These are phyloP conservation scores for Rattus norvegicus DNA, from an alignment of 2,113 vertebrate genomes.

Conservation along the genomic window DNA sequence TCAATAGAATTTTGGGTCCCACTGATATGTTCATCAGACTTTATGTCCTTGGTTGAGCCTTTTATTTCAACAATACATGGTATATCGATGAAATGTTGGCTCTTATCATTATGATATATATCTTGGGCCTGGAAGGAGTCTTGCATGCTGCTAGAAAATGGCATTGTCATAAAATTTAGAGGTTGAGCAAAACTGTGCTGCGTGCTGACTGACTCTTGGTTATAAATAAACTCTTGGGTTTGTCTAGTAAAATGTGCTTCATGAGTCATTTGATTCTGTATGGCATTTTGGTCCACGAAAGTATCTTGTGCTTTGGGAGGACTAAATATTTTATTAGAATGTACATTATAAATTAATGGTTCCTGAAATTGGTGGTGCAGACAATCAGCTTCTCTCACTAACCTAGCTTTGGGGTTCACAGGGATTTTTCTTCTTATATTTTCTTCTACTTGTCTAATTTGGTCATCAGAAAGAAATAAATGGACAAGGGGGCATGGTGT, in stretches of 20 bases:
- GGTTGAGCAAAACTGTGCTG: neutral
- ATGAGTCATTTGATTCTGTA: slow-evolving; percentile 31
- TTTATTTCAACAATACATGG: neutral
- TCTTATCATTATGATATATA: neutral
- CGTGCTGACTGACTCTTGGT: neutral
- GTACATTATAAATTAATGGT: neutral
- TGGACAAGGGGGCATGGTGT: slow-evolving; percentile 55
- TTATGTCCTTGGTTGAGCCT: neutral
- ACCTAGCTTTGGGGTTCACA: slow-evolving; percentile 25
- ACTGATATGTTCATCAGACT: neutral
- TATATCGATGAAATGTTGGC: neutral
- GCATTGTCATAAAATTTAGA: neutral
- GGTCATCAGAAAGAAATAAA: slow-evolving; percentile 64
- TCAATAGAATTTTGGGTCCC: neutral
- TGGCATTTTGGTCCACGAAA: slow-evolving; percentile 27
- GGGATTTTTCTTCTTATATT: slow-evolving; percentile 60
- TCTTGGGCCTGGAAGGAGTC: neutral
- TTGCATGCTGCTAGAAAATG: neutral
- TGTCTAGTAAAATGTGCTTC: slow-evolving; percentile 4
- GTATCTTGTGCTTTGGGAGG: slow-evolving; percentile 22
- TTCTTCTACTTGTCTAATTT: slow-evolving; percentile 73
- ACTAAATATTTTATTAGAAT: neutral
- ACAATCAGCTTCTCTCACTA: neutral
- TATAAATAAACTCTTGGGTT: slow-evolving; percentile 1
- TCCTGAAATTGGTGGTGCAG: neutral